Percentiles rank a stretch among this genome's conserved stretches.
Evolutionary conservation across 2,113 vertebrate genomes (phyloP).

Genomic region (Taxidea taxus): DNA sequence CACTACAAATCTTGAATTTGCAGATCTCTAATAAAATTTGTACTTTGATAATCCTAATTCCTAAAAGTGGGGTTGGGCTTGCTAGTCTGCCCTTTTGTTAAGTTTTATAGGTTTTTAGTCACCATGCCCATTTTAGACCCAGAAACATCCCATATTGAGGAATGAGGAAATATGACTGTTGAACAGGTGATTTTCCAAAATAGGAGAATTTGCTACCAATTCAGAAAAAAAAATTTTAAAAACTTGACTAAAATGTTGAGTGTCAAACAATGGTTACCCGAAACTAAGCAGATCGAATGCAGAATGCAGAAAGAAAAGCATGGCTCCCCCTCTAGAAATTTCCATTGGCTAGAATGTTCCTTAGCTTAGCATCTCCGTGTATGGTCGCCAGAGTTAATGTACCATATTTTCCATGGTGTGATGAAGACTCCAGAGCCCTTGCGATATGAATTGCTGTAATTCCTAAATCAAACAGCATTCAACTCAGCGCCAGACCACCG

Average conservation of each 20-base stretch:
- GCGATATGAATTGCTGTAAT: constrained; percentile 79
- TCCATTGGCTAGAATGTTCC: constrained; percentile 21
- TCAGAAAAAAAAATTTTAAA: background rate
- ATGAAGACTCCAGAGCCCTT: constrained; percentile 72
- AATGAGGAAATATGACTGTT: background rate
- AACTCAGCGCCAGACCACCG: constrained; percentile 73
- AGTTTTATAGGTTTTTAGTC: background rate
- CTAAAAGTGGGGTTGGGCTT: background rate
- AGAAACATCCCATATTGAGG: background rate
- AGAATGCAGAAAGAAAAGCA: background rate
- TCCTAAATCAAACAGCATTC: constrained; percentile 79
- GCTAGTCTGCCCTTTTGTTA: background rate
- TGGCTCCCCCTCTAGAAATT: background rate
- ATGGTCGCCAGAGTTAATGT: constrained; percentile 60
- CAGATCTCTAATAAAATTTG: background rate
- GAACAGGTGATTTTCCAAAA: background rate
- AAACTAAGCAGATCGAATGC: background rate
- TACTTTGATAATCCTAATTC: background rate
- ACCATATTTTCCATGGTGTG: constrained; percentile 67
- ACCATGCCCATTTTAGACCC: background rate
- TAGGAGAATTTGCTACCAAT: background rate
- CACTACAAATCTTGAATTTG: background rate
- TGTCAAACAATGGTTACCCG: background rate
- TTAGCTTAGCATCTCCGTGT: constrained; percentile 33
- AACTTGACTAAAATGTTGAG: background rate